Percentiles rank a stretch among this genome's conserved stretches.
Evolutionary conservation across 2,797 vertebrate species (phyloP).

Genomic region (Anguilla pacifica): DNA sequence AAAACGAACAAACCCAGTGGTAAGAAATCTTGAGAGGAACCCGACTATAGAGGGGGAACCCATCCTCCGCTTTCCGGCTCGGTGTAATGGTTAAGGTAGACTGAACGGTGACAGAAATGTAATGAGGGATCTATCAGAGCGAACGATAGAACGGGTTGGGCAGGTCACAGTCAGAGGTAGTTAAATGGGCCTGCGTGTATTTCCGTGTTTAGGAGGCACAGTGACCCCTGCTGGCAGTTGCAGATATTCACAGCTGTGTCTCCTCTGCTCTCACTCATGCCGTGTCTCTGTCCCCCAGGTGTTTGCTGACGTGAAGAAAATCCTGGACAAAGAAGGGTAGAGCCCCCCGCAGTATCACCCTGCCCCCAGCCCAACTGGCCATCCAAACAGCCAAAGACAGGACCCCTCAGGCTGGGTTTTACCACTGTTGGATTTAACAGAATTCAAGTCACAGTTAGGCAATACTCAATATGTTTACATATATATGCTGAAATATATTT

Average conservation of each 20-base stretch:
- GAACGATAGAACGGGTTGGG: no score
- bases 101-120: no score
- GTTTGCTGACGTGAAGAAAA: constrained; percentile 85
- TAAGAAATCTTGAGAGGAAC: no score
- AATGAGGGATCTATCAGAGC: no score
- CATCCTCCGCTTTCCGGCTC: no score
- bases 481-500: not conserved
- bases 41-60: no score
- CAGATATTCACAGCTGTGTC: no score
- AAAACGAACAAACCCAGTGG: no score
- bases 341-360: constrained; percentile 28
- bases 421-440: constrained; percentile 56
- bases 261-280: not conserved
- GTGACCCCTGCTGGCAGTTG: not conserved
- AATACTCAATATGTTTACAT: constrained; percentile 37
- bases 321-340: constrained; percentile 89
- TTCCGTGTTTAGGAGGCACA: no score
- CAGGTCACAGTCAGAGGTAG: no score
- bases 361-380: not conserved
- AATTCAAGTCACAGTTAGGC: constrained; percentile 43
- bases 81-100: no score
- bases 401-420: constrained; percentile 47
- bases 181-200: no score
- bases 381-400: constrained; percentile 39
- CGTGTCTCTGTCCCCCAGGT: constrained; percentile 76